phyloP scores from a whole-genome alignment of 2,797 vertebrate species.

The Anas acuta region DNA sequence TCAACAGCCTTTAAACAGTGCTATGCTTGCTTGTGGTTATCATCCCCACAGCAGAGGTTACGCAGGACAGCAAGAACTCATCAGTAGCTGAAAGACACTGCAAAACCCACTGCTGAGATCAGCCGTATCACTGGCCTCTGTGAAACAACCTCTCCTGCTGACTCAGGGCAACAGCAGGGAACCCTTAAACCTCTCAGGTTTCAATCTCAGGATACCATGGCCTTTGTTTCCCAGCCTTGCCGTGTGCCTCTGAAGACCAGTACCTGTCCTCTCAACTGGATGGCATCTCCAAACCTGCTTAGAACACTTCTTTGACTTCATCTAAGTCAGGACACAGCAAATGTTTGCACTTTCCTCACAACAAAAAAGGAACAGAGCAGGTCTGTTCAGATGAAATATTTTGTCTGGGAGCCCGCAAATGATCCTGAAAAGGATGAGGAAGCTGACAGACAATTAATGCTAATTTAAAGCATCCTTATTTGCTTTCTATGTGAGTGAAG shows the following conservation, averaged over 20 bases:
- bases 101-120: not conserved
- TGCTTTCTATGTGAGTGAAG: not conserved
- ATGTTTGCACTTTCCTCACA: not conserved
- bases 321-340: not conserved
- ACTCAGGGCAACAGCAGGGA: not conserved
- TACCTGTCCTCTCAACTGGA: not conserved
- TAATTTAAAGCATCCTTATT: not conserved
- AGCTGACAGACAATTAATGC: not conserved
- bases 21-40: constrained; percentile 10
- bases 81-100: not conserved
- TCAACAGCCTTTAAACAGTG: not conserved
- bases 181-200: not conserved
- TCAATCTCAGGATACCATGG: not conserved
- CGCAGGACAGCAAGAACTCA: not conserved
- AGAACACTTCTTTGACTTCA: not conserved
- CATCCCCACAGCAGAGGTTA: not conserved
- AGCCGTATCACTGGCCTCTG: not conserved
- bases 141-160: not conserved
- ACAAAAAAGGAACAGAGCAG: not conserved
- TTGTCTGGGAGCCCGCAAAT: not conserved
- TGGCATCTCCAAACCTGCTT: not conserved
- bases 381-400: not conserved
- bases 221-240: not conserved
- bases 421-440: not conserved
- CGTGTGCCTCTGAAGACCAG: not conserved